Evolutionary conservation across 2,888 invertebrate genomes (phyloP), one percentile per base, ranked within the genome.

Genomic region (Mythimna lalbum): DNA sequence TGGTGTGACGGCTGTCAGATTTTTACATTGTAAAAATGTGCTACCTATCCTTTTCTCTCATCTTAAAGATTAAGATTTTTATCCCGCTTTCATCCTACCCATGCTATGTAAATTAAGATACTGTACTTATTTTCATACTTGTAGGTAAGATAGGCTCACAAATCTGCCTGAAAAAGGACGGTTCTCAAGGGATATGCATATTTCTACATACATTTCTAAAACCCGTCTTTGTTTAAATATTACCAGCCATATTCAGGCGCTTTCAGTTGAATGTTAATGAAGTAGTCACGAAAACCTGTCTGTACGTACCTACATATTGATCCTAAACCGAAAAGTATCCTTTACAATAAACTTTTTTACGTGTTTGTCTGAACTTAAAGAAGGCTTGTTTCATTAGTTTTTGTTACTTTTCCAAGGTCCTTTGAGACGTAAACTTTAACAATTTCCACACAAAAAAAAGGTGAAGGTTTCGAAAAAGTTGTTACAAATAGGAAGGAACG

Each of bases 321-420:
- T 55, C 55, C 39, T 59, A n/a, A 56, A 50, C 23, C 63, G 9
- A 65, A 65, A 56, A 69, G 17, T 61, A 56, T 49, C 52, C 39
- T 70, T n/a, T 60, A 23, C 50, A 59, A 71, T 77, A 65, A 71
- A 65, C 67, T 67, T n/a, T 67, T 73, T 73, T 59, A 73, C 60
- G n/a, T 12, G 33, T 57, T 57, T 53, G 33, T 53, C 57, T 33
- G 49, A 57, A 70, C 47, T 65, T 36, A n/a, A 55, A 65, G 55
- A 52, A 27, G 31, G 49, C 31, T 56, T 62, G 27, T 67, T 64
- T 71, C 63, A 67, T 69, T 60, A 19, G 59, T 67, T 62, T 76
- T 69, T 79, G 55, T 65, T 63, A 69, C 56, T 55, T 68, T 63
- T 21, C 21, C 65, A 75, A 64, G 52, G 63, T 64, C 63, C 12